Base-by-base conservation (phyloP, 2,888 invertebrate species). In the Ametastegia equiseti region DNA sequence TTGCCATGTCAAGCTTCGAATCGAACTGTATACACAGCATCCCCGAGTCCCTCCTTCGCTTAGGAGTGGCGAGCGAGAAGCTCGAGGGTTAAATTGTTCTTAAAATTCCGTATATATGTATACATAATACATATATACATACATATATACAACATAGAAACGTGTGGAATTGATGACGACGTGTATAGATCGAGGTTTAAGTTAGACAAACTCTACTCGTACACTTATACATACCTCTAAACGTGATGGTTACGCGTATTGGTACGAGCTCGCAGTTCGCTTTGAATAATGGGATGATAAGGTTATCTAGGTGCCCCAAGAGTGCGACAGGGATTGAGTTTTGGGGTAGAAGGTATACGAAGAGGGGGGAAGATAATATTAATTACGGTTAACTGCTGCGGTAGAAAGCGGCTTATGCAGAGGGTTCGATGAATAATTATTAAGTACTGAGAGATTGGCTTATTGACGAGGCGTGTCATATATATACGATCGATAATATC, bases 1-100 rank as follows among this genome's bases (percentile, higher is more conserved):
- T 78, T 60, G 78, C 60, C 78, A 33, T 78, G 78, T 78, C 33
- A 63, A 78, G 78, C 57, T 27, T n/a, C 42, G 78, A 78, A 57
- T 60, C 60, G 63, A 78, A 78, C 42, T 78, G 23, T 39, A 78
- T 60, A 42, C 60, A 42, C 54, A 75, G 30, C 42, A 60, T 78
- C 27, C 78, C n/a, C 54, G 30, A 30, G 50, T 9, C 60, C 60
- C 30, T 60, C 60, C 5, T 15, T 30, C n/a, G 15, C 47, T 30
- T 15, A 27, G 27, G 1, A 15, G 30, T n/a, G 27, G 4, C 39
- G 0, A 69, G n/a, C 13, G 23, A 19, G 19, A n/a, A 2, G 5
- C 13, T 36, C 36, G 54, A 75, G 33, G 71, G 75, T 60, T 42
- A 45, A 57, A 78, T 78, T 60, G 27, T 63, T 57, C 42, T 78